phyloP scores from a whole-genome alignment of 2,113 vertebrate genomes.

The Panthera tigris region DNA sequence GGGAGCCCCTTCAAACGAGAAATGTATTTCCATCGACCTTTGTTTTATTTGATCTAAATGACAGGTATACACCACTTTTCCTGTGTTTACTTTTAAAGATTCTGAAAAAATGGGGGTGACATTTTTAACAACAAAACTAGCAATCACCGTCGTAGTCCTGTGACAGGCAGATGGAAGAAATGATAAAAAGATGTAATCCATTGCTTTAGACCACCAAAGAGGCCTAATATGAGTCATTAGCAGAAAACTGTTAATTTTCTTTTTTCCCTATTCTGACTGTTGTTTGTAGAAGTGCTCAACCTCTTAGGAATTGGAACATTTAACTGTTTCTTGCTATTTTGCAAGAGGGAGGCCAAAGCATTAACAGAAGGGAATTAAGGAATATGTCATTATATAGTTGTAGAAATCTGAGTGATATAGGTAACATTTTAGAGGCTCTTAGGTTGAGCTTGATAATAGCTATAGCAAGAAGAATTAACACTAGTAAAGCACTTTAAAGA shows the following conservation, averaged over 20 bases:
- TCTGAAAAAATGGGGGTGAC: constrained; percentile 86
- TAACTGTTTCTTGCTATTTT: constrained; percentile 85
- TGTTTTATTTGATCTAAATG: constrained; percentile 93
- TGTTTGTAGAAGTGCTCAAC: constrained; percentile 85
- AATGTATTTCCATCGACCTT: constrained; percentile 91
- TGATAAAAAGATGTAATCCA: constrained; percentile 85
- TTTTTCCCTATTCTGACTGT: constrained; percentile 82
- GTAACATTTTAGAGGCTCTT: constrained; percentile 49
- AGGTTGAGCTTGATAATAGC: constrained; percentile 21
- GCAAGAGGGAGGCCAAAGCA: constrained; percentile 70
- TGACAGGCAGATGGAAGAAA: constrained; percentile 88
- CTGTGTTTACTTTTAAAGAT: constrained; percentile 89
- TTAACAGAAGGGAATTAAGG: constrained; percentile 30
- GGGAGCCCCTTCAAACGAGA: constrained; percentile 91
- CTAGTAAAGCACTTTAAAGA: not conserved
- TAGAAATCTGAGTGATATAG: constrained; percentile 58
- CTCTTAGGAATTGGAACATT: constrained; percentile 83
- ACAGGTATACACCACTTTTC: constrained; percentile 94
- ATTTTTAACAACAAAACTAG: constrained; percentile 91
- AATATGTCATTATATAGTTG: constrained; percentile 48
- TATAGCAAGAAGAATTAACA: constrained; percentile 51
- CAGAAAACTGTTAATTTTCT: constrained; percentile 89
- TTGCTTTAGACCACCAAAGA: constrained; percentile 88
- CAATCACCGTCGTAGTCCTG: constrained; percentile 87
- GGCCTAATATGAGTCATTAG: constrained; percentile 90